These are phyloP conservation scores for Conus ventricosus DNA, from an alignment of 1,140 invertebrate genomes.

Conservation along the genomic window DNA sequence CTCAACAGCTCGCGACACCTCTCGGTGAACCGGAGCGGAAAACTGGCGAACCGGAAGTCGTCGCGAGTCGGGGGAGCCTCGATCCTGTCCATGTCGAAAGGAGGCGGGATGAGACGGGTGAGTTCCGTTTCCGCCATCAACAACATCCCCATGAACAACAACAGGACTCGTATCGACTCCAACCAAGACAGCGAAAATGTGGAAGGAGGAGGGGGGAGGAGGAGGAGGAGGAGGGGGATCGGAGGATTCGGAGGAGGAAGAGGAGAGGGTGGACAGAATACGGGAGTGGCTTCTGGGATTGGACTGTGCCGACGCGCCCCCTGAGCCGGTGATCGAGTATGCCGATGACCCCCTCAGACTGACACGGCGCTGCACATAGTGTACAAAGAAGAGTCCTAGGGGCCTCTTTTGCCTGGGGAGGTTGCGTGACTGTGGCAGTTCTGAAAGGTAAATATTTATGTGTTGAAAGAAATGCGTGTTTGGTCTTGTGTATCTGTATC, in stretches of 20 bases:
- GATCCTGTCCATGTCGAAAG: too few species aligned
- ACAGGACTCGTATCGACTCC: background rate
- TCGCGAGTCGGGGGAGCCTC: too few species aligned
- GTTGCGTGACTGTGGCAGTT: background rate
- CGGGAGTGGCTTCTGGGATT: slow-evolving; percentile 40
- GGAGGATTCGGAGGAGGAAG: slow-evolving; percentile 17
- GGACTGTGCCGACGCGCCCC: slow-evolving; percentile 38
- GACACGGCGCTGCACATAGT: slow-evolving; percentile 51
- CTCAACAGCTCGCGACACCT: slow-evolving; percentile 22
- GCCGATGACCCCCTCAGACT: slow-evolving; percentile 43
- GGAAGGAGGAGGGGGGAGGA: slow-evolving; percentile 6
- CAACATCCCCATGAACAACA: slow-evolving; percentile 7
- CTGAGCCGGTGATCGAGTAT: slow-evolving; percentile 39
- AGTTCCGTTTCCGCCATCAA: slow-evolving; percentile 42
- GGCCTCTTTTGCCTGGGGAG: background rate
- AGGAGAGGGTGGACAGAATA: slow-evolving; percentile 17
- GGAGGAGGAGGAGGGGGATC: background rate
- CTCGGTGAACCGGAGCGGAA: background rate
- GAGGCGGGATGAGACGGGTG: slow-evolving; percentile 16
- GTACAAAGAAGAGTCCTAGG: slow-evolving; percentile 28
- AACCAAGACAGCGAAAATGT: background rate
- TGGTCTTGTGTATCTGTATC: too few species aligned
- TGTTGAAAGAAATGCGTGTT: too few species aligned
- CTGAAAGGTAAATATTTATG: background rate
- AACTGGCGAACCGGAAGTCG: background rate